Evolutionary conservation across 1,140 invertebrate species (phyloP).

Genomic region (Phthorimaea operculella): DNA sequence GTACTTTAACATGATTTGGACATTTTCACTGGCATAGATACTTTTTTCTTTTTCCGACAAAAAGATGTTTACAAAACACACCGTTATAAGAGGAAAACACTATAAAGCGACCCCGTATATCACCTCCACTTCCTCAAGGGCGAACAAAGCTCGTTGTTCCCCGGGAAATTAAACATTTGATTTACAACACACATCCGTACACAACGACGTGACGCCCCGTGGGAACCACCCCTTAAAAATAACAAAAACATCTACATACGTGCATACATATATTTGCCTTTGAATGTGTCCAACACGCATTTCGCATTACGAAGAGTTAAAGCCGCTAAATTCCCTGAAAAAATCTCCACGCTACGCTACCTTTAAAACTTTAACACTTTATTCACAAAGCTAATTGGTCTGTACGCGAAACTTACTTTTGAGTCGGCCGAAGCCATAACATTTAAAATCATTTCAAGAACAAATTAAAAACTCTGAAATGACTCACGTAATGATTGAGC

Average conservation of each 20-base stretch:
- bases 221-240: slow-evolving; percentile 18
- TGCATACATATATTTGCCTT: slow-evolving; percentile 20
- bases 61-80: too few relatives aligned
- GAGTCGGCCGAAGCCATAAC: slow-evolving; percentile 18
- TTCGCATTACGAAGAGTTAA: slow-evolving; percentile 22
- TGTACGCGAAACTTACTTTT: slow-evolving; percentile 14
- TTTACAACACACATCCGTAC: slow-evolving; percentile 33
- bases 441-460: slow-evolving; percentile 18
- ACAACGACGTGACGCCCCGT: slow-evolving; percentile 23
- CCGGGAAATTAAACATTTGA: slow-evolving; percentile 43
- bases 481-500: slow-evolving; percentile 29
- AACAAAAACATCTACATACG: not conserved
- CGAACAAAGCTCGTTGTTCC: slow-evolving; percentile 31
- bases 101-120: not conserved
- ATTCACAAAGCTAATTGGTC: slow-evolving; percentile 26
- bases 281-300: slow-evolving; percentile 25
- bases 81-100: too few relatives aligned
- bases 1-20: too few relatives aligned
- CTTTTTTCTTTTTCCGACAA: too few relatives aligned
- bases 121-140: slow-evolving; percentile 13
- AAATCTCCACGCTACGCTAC: slow-evolving; percentile 10
- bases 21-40: too few relatives aligned
- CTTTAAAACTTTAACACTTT: slow-evolving; percentile 26
- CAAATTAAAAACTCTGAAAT: slow-evolving; percentile 31
- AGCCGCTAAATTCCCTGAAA: slow-evolving; percentile 5